These are phyloP conservation scores for Brenthis hecate DNA, from an alignment of 2,888 invertebrate genomes.

Conservation along the genomic window DNA sequence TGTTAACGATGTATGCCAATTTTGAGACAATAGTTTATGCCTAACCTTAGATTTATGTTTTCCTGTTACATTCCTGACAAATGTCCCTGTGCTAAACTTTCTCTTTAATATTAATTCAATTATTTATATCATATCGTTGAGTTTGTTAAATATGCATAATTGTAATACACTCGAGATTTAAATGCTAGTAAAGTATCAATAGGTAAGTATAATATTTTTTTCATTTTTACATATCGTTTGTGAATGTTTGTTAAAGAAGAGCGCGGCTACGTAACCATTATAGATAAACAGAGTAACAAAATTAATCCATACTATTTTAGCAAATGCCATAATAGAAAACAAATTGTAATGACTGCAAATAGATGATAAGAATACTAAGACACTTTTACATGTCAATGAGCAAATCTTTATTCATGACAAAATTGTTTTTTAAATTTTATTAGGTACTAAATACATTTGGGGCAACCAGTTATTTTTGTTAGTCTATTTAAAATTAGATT, in stretches of 20 bases:
- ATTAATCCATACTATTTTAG: too few species aligned
- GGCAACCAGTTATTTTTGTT: too few species aligned
- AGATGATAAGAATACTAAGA: too few species aligned
- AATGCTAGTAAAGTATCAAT: not conserved
- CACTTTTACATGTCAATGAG: too few species aligned
- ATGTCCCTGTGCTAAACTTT: conserved; percentile 41
- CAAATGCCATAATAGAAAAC: too few species aligned
- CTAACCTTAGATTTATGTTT: conserved; percentile 34
- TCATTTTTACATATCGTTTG: not conserved
- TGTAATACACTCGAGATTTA: not conserved
- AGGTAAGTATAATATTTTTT: too few species aligned
- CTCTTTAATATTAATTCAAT: conserved; percentile 37
- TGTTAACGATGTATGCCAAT: not conserved
- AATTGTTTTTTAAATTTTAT: too few species aligned
- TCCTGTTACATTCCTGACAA: conserved; percentile 36
- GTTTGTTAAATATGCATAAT: not conserved
- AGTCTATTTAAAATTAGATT: too few species aligned
- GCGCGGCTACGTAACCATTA: conserved; percentile 22
- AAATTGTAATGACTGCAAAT: too few species aligned
- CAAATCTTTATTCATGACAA: too few species aligned
- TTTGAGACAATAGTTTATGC: conserved; percentile 4
- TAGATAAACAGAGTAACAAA: conserved; percentile 15
- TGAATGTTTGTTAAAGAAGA: conserved; percentile 15
- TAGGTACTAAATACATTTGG: too few species aligned
- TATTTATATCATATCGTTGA: conserved; percentile 23